Conservation (phyloP, 2,113 vertebrate species). For the Malaclemys terrapin region DNA sequence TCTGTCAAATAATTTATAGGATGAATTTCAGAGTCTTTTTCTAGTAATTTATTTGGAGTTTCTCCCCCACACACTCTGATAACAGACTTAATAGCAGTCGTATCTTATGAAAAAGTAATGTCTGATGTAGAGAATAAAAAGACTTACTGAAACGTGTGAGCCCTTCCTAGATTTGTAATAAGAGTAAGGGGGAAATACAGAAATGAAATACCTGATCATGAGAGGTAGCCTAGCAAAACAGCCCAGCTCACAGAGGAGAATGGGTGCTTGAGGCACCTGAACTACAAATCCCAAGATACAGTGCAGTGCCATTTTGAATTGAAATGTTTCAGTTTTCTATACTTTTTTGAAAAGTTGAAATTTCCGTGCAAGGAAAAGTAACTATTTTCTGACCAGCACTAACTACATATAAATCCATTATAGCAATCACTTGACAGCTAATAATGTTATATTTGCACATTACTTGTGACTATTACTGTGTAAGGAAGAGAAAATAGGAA, state of each 20-base stretch:
- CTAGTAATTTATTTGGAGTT: not conserved
- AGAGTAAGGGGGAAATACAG: not conserved
- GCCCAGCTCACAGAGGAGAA: not conserved
- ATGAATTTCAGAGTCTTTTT: conserved; percentile 17
- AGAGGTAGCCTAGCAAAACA: not conserved
- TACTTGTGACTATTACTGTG: not conserved
- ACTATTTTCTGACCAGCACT: not conserved
- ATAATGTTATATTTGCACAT: not conserved
- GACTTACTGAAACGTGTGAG: not conserved
- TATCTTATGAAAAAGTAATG: not conserved
- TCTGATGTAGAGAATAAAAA: not conserved
- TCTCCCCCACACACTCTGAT: not conserved
- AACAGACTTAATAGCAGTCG: not conserved
- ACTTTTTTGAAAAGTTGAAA: not conserved
- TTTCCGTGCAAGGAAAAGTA: not conserved
- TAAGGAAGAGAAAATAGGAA: not conserved
- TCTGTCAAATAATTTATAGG: conserved; percentile 41
- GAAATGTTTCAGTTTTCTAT: not conserved
- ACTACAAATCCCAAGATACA: too few species aligned
- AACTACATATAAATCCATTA: not conserved
- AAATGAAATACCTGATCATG: not conserved
- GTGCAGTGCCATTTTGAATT: not conserved
- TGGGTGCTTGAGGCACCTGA: not conserved
- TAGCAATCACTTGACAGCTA: not conserved
- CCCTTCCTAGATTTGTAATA: not conserved